Percentiles rank a stretch among this genome's conserved stretches.
Evolutionary conservation across 2,113 vertebrate genomes (phyloP).

Genomic region (Athene noctua): DNA sequence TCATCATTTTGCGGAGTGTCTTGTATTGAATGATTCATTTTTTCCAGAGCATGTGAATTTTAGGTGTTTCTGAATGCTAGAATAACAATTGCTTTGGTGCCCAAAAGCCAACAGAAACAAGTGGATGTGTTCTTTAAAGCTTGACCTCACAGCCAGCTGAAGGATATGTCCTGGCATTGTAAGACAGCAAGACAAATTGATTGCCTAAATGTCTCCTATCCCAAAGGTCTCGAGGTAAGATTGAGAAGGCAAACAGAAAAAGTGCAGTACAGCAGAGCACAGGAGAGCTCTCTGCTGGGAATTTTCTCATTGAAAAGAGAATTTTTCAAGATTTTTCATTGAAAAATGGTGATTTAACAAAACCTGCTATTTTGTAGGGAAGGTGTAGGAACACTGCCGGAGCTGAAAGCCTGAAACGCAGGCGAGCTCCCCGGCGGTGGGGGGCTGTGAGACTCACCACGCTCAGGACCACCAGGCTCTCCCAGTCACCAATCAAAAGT

Average conservation of each 20-base stretch:
- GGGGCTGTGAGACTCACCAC: neutral
- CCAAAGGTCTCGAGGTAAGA: neutral
- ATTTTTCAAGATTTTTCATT: neutral
- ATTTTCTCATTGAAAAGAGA: neutral
- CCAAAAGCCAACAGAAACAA: neutral
- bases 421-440: rapidly evolving
- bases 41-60: neutral
- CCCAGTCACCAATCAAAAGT: neutral
- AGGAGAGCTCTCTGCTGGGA: neutral
- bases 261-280: neutral
- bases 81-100: neutral
- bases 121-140: neutral
- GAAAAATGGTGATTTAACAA: neutral
- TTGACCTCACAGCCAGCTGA: neutral
- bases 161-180: neutral
- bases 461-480: neutral
- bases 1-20: neutral
- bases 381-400: neutral
- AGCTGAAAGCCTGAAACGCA: neutral
- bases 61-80: neutral
- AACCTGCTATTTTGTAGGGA: neutral
- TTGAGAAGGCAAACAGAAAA: neutral
- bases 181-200: neutral
- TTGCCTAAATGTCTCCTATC: neutral
- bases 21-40: neutral